These are phyloP conservation scores for Toxostoma redivivum DNA, from an alignment of 2,113 vertebrate species.

Conservation along the genomic window DNA sequence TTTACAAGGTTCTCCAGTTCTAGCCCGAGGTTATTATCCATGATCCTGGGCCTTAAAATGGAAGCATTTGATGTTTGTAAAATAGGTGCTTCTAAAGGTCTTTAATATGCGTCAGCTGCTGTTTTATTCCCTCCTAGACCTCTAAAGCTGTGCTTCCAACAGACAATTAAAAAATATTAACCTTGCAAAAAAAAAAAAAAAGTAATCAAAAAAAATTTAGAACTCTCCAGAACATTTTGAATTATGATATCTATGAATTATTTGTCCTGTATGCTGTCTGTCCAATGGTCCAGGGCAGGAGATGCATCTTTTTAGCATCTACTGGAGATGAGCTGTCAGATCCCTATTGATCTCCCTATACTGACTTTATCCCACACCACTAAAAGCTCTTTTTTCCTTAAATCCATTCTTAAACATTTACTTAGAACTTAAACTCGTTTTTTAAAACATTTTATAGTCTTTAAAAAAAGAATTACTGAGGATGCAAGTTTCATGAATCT, in stretches of 20 bases:
- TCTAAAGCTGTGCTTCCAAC: neutral
- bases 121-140: neutral
- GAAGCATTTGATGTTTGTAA: conserved; percentile 1
- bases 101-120: neutral
- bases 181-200: neutral
- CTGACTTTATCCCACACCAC: neutral
- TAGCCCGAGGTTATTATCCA: neutral
- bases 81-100: neutral
- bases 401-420: neutral
- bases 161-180: neutral
- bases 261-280: neutral
- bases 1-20: neutral
- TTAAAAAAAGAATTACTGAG: neutral
- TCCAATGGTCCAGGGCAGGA: neutral
- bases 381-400: neutral
- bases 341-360: neutral
- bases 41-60: neutral
- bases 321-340: neutral
- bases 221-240: neutral
- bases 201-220: neutral
- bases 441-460: neutral
- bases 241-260: neutral
- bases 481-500: neutral
- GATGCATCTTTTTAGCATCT: neutral
- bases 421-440: neutral